Conservation (phyloP, 1,140 invertebrate genomes). For the Ostrea edulis region DNA sequence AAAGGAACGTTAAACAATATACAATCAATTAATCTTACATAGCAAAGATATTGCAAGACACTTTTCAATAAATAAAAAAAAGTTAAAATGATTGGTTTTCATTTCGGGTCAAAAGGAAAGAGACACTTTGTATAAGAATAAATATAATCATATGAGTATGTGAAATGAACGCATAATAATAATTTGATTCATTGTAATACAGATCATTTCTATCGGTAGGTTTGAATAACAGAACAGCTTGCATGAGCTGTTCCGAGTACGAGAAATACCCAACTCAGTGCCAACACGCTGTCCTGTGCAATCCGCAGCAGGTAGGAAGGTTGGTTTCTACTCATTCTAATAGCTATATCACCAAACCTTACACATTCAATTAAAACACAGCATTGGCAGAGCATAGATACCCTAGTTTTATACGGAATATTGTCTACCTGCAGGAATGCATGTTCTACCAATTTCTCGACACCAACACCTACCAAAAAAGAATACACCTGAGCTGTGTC, state of each 20-base stretch:
- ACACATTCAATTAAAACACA: background rate
- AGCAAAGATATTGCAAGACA: too few species aligned
- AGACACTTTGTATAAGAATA: too few species aligned
- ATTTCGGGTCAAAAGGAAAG: too few species aligned
- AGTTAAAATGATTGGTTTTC: too few species aligned
- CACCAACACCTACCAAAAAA: background rate
- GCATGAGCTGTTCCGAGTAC: constrained; percentile 8
- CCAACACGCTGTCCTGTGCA: background rate
- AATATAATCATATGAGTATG: too few species aligned
- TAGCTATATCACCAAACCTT: background rate
- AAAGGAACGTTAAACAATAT: too few species aligned
- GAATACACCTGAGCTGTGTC: background rate
- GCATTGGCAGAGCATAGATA: background rate
- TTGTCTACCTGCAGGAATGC: background rate
- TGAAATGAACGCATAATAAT: too few species aligned
- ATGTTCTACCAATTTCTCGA: constrained; percentile 8
- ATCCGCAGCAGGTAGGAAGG: constrained; percentile 5
- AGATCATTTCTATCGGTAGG: background rate
- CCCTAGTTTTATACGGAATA: background rate
- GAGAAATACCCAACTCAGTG: background rate
- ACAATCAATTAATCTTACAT: too few species aligned
- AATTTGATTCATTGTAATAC: too few species aligned
- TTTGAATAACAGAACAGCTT: background rate
- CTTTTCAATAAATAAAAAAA: too few species aligned
- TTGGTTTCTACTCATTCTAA: background rate